Conservation (phyloP, 2,797 vertebrate genomes). For the Cossypha dichroa region DNA sequence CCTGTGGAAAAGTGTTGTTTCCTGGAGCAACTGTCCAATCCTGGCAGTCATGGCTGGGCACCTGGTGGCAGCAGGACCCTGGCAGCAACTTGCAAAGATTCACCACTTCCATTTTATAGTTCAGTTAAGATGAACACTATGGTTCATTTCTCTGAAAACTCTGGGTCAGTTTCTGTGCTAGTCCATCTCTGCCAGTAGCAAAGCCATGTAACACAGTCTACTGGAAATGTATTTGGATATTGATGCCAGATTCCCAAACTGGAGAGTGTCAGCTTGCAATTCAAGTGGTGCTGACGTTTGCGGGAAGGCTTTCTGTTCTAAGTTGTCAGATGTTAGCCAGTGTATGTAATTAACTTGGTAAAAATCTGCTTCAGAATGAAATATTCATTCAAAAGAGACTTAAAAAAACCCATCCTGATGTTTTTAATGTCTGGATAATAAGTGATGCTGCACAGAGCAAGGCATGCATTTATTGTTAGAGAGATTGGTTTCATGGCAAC, state of each 20-base stretch:
- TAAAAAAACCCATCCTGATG: constrained; percentile 17
- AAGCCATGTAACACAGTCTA: background rate
- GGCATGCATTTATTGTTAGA: background rate
- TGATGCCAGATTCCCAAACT: constrained; percentile 22
- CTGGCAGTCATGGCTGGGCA: fast-evolving
- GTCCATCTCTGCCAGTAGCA: background rate
- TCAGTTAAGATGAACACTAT: background rate
- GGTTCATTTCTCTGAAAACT: background rate
- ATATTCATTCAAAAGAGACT: constrained; percentile 58
- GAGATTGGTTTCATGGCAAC: constrained; percentile 9
- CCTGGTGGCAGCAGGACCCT: background rate
- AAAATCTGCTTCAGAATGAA: constrained; percentile 59
- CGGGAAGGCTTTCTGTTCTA: background rate
- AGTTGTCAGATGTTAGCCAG: constrained; percentile 46
- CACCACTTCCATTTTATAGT: background rate
- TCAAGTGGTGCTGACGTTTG: constrained; percentile 29
- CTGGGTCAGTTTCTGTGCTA: background rate
- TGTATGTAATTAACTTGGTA: constrained; percentile 57
- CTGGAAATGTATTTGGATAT: background rate
- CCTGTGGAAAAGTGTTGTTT: background rate
- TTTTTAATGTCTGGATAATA: constrained; percentile 6
- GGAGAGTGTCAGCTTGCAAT: background rate
- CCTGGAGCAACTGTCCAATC: background rate
- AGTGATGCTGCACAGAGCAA: constrained; percentile 1
- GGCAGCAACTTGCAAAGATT: background rate